These are phyloP conservation scores for Agonum fuliginosum DNA, from an alignment of 2,888 invertebrate species.

Conservation along the genomic window DNA sequence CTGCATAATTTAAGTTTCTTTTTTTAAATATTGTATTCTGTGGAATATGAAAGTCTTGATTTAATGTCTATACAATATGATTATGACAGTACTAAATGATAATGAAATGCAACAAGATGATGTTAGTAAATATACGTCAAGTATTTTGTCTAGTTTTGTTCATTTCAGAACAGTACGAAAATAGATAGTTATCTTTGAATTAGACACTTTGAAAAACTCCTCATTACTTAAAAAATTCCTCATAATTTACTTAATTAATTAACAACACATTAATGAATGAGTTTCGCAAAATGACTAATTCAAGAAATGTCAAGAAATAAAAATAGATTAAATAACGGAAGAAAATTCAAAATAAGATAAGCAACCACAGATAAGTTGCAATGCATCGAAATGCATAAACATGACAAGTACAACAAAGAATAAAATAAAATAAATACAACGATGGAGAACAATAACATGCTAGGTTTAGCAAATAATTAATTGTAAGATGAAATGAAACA, in stretches of 20 bases:
- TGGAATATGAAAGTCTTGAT: too few species aligned
- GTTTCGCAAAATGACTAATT: constrained; percentile 27
- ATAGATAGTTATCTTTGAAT: not conserved
- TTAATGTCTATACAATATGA: too few species aligned
- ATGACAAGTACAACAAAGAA: constrained; percentile 8
- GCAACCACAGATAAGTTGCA: constrained; percentile 33
- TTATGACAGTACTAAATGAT: not conserved
- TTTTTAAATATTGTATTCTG: too few species aligned
- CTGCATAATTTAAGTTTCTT: too few species aligned
- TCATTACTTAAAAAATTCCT: not conserved
- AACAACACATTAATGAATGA: not conserved
- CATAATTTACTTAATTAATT: constrained; percentile 4
- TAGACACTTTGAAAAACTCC: constrained; percentile 18
- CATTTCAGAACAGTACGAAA: not conserved
- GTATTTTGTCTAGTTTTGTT: not conserved
- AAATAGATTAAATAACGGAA: constrained; percentile 7
- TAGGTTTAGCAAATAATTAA: too few species aligned
- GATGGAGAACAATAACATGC: constrained; percentile 19
- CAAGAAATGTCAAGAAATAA: constrained; percentile 1
- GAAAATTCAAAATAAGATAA: constrained; percentile 10
- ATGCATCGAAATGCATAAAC: not conserved
- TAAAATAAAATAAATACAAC: constrained; percentile 33
- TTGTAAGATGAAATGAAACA: constrained; percentile 18
- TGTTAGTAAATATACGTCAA: not conserved
- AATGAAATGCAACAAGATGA: not conserved